Evolutionary conservation across 2,797 vertebrate genomes (phyloP).

Genomic region (Arnoldichthys spilopterus): DNA sequence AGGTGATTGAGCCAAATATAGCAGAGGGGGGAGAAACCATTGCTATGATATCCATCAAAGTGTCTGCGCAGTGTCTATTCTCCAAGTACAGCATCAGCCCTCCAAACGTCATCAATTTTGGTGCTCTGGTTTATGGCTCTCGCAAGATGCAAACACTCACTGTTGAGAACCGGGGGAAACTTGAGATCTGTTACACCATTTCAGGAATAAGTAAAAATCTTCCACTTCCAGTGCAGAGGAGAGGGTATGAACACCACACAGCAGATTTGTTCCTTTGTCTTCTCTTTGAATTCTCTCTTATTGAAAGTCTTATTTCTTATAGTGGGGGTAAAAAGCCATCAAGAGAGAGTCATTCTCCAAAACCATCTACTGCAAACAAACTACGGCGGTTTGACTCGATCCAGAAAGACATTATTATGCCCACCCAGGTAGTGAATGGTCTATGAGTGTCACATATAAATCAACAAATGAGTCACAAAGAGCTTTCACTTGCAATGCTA

Average conservation of each 20-base stretch:
- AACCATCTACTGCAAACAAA: conserved; percentile 43
- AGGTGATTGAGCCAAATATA: conserved; percentile 86
- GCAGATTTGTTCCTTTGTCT: not conserved
- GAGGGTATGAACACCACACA: conserved; percentile 67
- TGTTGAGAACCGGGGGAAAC: conserved; percentile 84
- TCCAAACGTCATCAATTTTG: conserved; percentile 80
- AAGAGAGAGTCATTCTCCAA: conserved; percentile 67
- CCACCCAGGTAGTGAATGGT: conserved; percentile 66
- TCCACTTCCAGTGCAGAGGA: conserved; percentile 46
- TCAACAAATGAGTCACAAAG: too few relatives aligned
- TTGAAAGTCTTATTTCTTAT: conserved; percentile 8
- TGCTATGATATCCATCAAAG: conserved; percentile 75
- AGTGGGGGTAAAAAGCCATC: conserved; percentile 61
- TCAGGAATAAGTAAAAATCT: conserved; percentile 60
- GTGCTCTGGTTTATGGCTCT: conserved; percentile 75
- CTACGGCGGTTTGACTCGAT: conserved; percentile 62
- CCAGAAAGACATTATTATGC: conserved; percentile 63
- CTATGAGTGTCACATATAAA: not conserved
- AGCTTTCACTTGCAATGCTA: too few relatives aligned
- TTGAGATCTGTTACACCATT: conserved; percentile 79
- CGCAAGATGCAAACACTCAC: conserved; percentile 76
- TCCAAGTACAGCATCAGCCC: conserved; percentile 85
- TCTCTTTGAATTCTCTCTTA: not conserved
- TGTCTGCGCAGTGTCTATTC: conserved; percentile 80
- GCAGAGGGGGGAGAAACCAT: conserved; percentile 75